Percentiles rank a stretch among this genome's conserved stretches.
Evolutionary conservation across 2,888 invertebrate genomes (phyloP).

Genomic region (Drosophila phalerata): DNA sequence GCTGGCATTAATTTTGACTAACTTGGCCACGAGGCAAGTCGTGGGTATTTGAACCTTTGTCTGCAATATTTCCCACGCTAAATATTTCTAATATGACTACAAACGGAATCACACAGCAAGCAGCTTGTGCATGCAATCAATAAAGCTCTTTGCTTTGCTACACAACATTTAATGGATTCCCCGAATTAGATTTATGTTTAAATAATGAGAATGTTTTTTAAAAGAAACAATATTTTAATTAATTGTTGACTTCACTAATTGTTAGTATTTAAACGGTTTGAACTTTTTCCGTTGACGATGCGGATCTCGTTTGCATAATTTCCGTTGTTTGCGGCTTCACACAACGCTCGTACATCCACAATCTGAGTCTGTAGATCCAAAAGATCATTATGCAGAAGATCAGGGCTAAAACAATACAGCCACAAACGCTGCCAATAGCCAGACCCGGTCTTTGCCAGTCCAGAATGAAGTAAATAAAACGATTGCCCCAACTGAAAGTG

Average conservation of each 20-base stretch:
- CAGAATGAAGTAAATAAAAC: constrained; percentile 90
- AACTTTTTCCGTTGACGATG: constrained; percentile 2
- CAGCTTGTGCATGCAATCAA: constrained; percentile 4
- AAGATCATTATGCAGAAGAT: constrained; percentile 71
- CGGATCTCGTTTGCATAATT: constrained; percentile 14
- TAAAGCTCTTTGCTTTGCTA: not conserved
- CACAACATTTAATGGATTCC: not conserved
- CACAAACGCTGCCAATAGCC: constrained; percentile 67
- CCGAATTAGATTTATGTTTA: too few species aligned
- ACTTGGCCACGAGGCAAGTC: constrained; percentile 8
- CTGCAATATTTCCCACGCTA: constrained; percentile 40
- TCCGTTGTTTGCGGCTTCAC: constrained; percentile 14
- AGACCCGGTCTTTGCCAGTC: constrained; percentile 90
- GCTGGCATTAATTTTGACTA: constrained; percentile 5
- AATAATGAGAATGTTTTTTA: not conserved
- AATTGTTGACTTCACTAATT: not conserved
- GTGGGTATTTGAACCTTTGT: not conserved
- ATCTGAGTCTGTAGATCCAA: constrained; percentile 57
- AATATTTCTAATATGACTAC: too few species aligned
- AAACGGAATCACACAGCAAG: not conserved
- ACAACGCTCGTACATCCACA: constrained; percentile 50
- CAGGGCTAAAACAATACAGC: constrained; percentile 61
- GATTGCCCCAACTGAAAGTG: constrained; percentile 86
- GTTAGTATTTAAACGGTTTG: constrained; percentile 19
- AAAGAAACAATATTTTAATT: not conserved